Evolutionary conservation across 1,140 invertebrate species (phyloP).

Genomic region (Araneus ventricosus): DNA sequence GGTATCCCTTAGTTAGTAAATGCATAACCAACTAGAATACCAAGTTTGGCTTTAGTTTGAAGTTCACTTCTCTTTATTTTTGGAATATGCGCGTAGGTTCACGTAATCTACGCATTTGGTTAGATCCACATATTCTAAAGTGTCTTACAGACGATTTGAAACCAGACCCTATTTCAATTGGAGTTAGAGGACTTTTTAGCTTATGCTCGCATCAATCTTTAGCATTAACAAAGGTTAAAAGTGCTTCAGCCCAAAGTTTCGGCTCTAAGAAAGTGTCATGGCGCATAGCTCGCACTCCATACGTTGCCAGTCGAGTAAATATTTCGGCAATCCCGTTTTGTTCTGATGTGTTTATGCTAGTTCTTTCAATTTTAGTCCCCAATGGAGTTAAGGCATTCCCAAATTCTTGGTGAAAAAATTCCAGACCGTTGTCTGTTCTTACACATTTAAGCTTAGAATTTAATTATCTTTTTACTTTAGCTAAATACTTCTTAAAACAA

Average conservation of each 20-base stretch:
- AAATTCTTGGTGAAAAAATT: neutral
- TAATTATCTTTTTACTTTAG: neutral
- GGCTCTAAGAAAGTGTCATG: no score
- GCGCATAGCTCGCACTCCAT: no score
- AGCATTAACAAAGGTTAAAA: no score
- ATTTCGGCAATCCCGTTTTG: no score
- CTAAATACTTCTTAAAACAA: neutral
- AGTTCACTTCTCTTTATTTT: conserved; percentile 30
- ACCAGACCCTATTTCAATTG: neutral
- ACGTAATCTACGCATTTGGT: no score
- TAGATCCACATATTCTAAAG: neutral
- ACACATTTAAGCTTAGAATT: neutral
- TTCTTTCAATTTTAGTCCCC: neutral
- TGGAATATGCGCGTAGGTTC: neutral
- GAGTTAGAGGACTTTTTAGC: no score
- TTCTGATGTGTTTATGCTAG: neutral
- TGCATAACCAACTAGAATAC: neutral
- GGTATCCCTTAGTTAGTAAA: neutral
- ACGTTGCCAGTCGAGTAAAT: no score
- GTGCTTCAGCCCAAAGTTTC: no score
- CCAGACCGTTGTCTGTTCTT: neutral
- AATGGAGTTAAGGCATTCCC: no score
- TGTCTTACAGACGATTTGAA: neutral
- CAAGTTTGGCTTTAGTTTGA: conserved; percentile 11
- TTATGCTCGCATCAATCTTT: neutral